A percentile compares a stretch with the other conserved stretches of the same genome.
phyloP scores from a whole-genome alignment of 1,140 invertebrate genomes.

The Bombus sylvicola region DNA sequence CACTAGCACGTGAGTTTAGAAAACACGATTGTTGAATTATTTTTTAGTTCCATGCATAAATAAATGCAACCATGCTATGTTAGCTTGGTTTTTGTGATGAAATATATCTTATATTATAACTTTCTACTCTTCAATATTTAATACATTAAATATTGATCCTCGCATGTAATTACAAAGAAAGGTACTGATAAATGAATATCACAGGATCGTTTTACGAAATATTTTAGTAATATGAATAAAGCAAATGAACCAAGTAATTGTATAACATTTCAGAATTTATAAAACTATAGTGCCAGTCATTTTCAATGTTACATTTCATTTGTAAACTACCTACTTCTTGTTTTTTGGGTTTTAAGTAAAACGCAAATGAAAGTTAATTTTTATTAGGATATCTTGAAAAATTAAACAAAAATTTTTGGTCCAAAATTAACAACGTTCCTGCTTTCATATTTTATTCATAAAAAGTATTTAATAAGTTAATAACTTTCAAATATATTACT shows the following conservation, averaged over 20 bases:
- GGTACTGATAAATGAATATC: conserved; percentile 20
- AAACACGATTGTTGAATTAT: conserved; percentile 23
- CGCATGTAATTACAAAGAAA: conserved; percentile 33
- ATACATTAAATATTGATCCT: conserved; percentile 48
- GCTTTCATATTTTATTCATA: conserved; percentile 30
- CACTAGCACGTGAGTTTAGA: conserved; percentile 71
- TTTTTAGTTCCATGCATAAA: conserved; percentile 45
- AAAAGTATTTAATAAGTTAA: conserved; percentile 15
- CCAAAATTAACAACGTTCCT: conserved; percentile 20
- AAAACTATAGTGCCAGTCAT: conserved; percentile 18
- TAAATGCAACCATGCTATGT: conserved; percentile 41
- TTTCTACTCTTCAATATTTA: conserved; percentile 60
- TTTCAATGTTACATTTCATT: conserved; percentile 46
- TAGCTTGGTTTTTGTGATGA: conserved; percentile 51
- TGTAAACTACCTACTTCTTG: conserved; percentile 23
- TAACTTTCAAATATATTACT: conserved; percentile 20
- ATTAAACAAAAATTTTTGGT: not conserved
- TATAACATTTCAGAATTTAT: conserved; percentile 25
- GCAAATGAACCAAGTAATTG: conserved; percentile 31
- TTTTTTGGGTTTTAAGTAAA: not conserved
- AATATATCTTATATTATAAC: conserved; percentile 33
- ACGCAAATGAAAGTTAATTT: conserved; percentile 24
- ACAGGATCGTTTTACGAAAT: conserved; percentile 16
- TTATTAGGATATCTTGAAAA: conserved; percentile 9
- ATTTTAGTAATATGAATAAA: conserved; percentile 13